Evolutionary conservation across 2,113 vertebrate species (phyloP), one percentile per base, ranked within the genome.

Genomic region (Camelus dromedarius): DNA sequence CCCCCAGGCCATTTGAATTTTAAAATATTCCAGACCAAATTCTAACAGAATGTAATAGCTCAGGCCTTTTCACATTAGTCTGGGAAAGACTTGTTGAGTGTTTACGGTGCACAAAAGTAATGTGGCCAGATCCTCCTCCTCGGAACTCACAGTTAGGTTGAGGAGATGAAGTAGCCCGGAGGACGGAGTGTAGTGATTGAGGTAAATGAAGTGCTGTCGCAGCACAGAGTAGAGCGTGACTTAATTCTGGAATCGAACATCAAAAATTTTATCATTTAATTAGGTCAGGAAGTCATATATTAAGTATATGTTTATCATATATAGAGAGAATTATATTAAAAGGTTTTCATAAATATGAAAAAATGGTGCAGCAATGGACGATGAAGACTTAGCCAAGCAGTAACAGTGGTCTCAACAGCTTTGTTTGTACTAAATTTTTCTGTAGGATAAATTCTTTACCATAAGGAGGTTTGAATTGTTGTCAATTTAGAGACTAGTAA

Each of bases 21-120:
- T n/a, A 38, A 92, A 92, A n/a, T 89, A 91, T 84, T 95, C 7
- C 52, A 80, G 38, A 75, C 14, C 76, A 64, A 86, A 84, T 75
- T 50, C 20, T 80, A 54, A 77, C 13, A 91, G 62, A 88, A 67
- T 84, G 32, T 64, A 62, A 46, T 4, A 76, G 8, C 64, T 72
- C 16, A 48, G 26, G 10, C 54, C 14, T 94, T 83, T 75, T 82
- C 32, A 52, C 50, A 2, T 50, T 58, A 22, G 15, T 30, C 79
- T 15, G 52, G 58, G 54, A 80, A 32, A 60, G 32, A 18, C 48
- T 79, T 64, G 24, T 22, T 72, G 73, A 58, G 4, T 89, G 76
- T 85, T 84, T 66, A 46, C 16, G 60, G 6, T 35, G n/a, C 64
- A 2, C 28, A 48, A 14, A 84, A 56, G 28, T 54, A 5, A 4